Evolutionary conservation across 1,140 invertebrate species (phyloP), one percentile per base, ranked within the genome.

Genomic region (Teleopsis dalmanni): DNA sequence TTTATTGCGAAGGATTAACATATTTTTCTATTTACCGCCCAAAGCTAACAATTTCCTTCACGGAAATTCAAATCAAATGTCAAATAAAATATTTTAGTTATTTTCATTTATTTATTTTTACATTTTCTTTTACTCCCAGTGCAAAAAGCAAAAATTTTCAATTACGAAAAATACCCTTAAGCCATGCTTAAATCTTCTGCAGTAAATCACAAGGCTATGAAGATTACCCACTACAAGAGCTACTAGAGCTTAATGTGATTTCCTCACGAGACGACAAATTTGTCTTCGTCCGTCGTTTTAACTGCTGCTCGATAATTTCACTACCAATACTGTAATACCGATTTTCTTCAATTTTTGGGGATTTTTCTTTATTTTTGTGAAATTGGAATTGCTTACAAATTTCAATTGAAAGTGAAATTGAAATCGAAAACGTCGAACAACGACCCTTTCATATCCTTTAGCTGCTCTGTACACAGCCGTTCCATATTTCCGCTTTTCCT

Each of bases 341-440:
- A 42, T 26, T 7, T 29, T 5, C 22, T 43, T 27, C 21, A 13
- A 16, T 29, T 8, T 21, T 7, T 7, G 41, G 27, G 26, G 8
- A 31, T n/a, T 43, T 27, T 19, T 29, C 26, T 27, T n/a, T n/a
- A n/a, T n/a, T n/a, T n/a, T n/a, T n/a, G n/a, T n/a, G n/a, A n/a
- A n/a, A n/a, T n/a, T n/a, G n/a, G n/a, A n/a, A n/a, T n/a, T n/a
- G n/a, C n/a, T n/a, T n/a, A n/a, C n/a, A n/a, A n/a, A n/a, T n/a
- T n/a, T n/a, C n/a, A n/a, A 31, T 43, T 31, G 41, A 43, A 43
- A 43, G 41, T 43, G 41, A 43, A 43, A 43, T 43, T 43, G 41
- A 43, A 43, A 43, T 43, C 31, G 41, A 43, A 43, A 43, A 31
- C 41, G 41, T 29, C 7, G 27, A 29, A 31, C 41, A 43, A 43